Percentiles rank a stretch among this genome's conserved stretches.
phyloP scores from a whole-genome alignment of 2,888 invertebrate species.

The Belgica antarctica region DNA sequence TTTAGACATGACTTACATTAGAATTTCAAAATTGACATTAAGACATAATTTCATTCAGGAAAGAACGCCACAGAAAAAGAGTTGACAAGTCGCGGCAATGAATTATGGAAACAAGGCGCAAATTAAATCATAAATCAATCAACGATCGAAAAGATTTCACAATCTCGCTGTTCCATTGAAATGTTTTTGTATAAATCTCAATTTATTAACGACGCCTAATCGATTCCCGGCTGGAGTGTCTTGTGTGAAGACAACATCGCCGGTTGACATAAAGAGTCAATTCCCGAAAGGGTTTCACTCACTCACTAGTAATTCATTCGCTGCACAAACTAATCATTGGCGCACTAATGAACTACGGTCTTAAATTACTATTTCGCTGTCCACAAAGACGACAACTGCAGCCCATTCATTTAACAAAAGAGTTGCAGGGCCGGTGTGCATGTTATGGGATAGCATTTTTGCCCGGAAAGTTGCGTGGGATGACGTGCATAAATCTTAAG shows the following conservation, averaged over 20 bases:
- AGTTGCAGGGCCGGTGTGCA: too few relatives aligned
- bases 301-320: not conserved
- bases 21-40: constrained; percentile 13
- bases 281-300: constrained; percentile 21
- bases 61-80: too few relatives aligned
- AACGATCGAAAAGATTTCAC: constrained; percentile 17
- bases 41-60: constrained; percentile 36
- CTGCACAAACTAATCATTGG: constrained; percentile 7
- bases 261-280: constrained; percentile 22
- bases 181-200: constrained; percentile 36
- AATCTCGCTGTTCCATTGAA: constrained; percentile 21
- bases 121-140: constrained; percentile 31
- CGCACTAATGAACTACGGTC: constrained; percentile 24
- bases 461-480: too few relatives aligned
- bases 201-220: constrained; percentile 39
- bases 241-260: constrained; percentile 2
- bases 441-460: too few relatives aligned
- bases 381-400: constrained; percentile 1
- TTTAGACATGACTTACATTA: not conserved
- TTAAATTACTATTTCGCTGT: constrained; percentile 30
- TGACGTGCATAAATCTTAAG: too few relatives aligned
- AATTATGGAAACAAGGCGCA: constrained; percentile 19
- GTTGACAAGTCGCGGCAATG: constrained; percentile 18
- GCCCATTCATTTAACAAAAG: too few relatives aligned
- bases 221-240: not conserved